A percentile compares a stretch with the other conserved stretches of the same genome.
Evolutionary conservation across 2,113 vertebrate species (phyloP).

Genomic region (Stictonetta naevosa): DNA sequence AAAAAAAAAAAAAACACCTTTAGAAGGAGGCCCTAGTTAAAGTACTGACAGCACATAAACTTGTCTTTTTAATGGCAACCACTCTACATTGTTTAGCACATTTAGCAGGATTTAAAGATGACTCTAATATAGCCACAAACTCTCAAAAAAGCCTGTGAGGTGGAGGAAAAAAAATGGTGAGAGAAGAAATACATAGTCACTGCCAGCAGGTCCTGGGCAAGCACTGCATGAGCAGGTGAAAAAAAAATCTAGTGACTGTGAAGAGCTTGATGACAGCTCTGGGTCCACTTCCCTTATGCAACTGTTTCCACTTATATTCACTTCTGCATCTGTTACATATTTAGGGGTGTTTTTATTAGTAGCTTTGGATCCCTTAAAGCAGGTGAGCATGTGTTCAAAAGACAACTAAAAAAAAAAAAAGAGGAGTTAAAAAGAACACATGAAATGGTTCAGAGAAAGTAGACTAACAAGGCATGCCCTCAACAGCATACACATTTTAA

Average conservation of each 20-base stretch:
- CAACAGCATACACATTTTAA: neutral
- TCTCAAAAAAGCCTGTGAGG: neutral
- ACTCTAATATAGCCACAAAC: conserved; percentile 12
- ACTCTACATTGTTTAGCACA: conserved; percentile 58
- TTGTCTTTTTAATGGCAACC: conserved; percentile 34
- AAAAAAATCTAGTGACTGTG: conserved; percentile 72
- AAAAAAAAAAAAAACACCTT: neutral
- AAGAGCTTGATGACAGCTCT: conserved; percentile 71
- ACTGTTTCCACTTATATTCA: conserved; percentile 75
- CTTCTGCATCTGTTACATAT: conserved; percentile 69
- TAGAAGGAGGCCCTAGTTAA: neutral
- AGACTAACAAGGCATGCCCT: neutral
- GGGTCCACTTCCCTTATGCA: conserved; percentile 51
- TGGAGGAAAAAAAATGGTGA: neutral
- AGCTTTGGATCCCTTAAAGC: conserved; percentile 27
- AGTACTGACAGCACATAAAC: conserved; percentile 29
- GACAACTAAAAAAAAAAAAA: neutral
- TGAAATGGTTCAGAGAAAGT: neutral
- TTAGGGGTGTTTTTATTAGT: conserved; percentile 52
- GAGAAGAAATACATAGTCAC: conserved; percentile 53
- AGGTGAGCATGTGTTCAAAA: conserved; percentile 34
- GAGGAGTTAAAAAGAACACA: neutral
- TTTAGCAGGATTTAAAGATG: conserved; percentile 37
- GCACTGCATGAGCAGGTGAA: conserved; percentile 46
- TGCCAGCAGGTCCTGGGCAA: conserved; percentile 41